Percentiles rank a stretch among this genome's conserved stretches.
Evolutionary conservation across 2,113 vertebrate genomes (phyloP).

Genomic region (Sprattus sprattus): DNA sequence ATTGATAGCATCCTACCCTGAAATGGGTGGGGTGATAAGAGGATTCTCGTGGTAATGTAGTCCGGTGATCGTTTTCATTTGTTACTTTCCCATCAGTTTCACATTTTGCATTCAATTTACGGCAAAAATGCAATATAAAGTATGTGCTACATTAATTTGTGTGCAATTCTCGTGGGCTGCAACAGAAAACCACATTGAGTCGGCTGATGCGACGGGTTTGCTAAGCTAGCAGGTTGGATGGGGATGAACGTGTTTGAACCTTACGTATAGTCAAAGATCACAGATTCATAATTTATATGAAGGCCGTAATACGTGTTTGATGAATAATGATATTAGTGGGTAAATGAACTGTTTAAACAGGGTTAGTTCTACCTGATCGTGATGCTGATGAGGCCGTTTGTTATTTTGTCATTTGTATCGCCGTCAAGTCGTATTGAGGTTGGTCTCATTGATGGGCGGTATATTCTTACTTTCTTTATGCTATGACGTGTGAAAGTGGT

Average conservation of each 20-base stretch:
- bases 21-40: conserved; percentile 72
- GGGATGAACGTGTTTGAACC: conserved; percentile 11
- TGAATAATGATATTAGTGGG: not conserved
- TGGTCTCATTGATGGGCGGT: not conserved
- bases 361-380: not conserved
- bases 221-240: conserved; percentile 10
- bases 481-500: not conserved
- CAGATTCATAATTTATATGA: not conserved
- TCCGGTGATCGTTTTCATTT: not conserved
- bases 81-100: not conserved
- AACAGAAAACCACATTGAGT: not conserved
- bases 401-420: not conserved
- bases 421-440: not conserved
- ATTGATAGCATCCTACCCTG: conserved; percentile 52
- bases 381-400: not conserved
- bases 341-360: not conserved
- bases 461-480: not conserved
- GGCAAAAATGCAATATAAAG: not conserved
- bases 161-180: not conserved
- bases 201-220: not conserved
- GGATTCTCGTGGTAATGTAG: conserved; percentile 34
- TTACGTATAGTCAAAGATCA: not conserved
- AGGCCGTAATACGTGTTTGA: not conserved
- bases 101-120: not conserved
- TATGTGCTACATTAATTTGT: not conserved